These are phyloP conservation scores for Crax fasciolata DNA, from an alignment of 2,797 vertebrate species.

Conservation along the genomic window DNA sequence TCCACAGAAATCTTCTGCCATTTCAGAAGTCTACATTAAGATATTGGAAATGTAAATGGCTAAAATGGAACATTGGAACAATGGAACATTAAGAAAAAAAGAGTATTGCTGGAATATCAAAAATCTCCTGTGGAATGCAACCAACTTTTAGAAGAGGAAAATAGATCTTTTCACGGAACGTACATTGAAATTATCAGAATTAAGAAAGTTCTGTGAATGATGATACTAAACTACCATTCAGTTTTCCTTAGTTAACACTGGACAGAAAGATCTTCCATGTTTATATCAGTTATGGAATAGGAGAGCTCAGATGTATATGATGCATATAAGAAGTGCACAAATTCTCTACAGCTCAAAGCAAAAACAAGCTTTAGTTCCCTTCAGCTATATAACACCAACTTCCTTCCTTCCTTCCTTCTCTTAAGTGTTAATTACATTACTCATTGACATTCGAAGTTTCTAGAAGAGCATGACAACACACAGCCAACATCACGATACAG, in stretches of 20 bases:
- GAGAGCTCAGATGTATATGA: background rate
- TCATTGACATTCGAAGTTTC: constrained; percentile 29
- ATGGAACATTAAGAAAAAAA: background rate
- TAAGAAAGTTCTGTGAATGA: background rate
- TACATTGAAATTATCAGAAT: background rate
- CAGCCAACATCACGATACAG: background rate
- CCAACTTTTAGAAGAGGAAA: background rate
- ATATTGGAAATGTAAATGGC: constrained; percentile 8
- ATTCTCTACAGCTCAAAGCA: background rate
- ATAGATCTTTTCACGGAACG: background rate
- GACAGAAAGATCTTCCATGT: background rate
- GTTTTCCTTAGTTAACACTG: background rate
- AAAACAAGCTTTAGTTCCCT: background rate
- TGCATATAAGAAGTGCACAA: background rate
- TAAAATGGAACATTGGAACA: constrained; percentile 7
- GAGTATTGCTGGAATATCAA: background rate
- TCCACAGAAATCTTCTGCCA: too few relatives aligned
- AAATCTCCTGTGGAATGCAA: background rate
- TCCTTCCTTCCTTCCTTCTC: constrained; percentile 49
- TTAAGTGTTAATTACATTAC: constrained; percentile 15
- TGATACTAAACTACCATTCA: background rate
- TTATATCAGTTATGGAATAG: background rate
- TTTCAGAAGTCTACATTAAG: background rate
- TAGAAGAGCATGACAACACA: background rate
- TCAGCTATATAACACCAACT: background rate